These are phyloP conservation scores for Lucilia sericata DNA, from an alignment of 1,140 invertebrate species.

Conservation along the genomic window DNA sequence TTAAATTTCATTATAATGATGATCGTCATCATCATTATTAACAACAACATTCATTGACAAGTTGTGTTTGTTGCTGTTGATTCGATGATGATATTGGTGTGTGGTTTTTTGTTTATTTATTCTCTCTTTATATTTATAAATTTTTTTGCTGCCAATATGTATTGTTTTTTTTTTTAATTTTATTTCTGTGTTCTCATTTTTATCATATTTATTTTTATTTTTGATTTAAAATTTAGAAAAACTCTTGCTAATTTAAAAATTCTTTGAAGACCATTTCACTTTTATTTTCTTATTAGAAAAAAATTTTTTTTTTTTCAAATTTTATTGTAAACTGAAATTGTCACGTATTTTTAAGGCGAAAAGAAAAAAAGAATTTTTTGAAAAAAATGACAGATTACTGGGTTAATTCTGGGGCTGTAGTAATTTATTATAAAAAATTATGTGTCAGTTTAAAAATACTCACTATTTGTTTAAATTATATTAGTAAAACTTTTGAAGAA, in stretches of 20 bases:
- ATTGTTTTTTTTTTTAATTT: neutral
- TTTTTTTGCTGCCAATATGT: neutral
- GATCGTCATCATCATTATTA: neutral
- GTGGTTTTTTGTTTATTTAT: neutral
- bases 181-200: neutral
- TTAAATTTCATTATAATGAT: conserved; percentile 22
- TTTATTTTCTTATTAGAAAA: conserved; percentile 1
- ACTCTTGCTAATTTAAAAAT: conserved; percentile 3
- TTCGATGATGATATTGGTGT: neutral
- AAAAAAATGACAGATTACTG: neutral
- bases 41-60: neutral
- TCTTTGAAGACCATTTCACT: conserved; percentile 11
- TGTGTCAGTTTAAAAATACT: too few species aligned
- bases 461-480: too few species aligned
- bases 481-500: too few species aligned
- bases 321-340: neutral
- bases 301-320: neutral
- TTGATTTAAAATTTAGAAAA: neutral
- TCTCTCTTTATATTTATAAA: neutral
- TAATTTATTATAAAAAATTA: neutral
- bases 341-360: neutral
- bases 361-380: neutral
- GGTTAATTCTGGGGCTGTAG: neutral
- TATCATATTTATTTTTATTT: conserved; percentile 15
- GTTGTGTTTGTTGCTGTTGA: neutral